phyloP scores from a whole-genome alignment of 1,140 invertebrate species.

The Dolichoris vasculosae region DNA sequence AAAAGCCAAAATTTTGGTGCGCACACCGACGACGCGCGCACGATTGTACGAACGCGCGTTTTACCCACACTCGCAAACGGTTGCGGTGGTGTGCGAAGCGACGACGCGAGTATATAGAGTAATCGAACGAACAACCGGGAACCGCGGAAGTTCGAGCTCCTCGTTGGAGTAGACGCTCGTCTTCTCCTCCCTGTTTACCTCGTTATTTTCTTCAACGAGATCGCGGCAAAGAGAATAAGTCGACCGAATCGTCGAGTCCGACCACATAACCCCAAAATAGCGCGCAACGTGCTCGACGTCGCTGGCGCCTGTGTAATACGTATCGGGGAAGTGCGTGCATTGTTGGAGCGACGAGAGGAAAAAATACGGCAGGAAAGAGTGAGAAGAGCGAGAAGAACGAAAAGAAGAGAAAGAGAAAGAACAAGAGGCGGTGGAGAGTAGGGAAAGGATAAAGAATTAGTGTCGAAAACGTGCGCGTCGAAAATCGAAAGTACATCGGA shows the following conservation, averaged over 20 bases:
- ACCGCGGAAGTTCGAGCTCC: not conserved
- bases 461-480: conserved; percentile 27
- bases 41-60: not conserved
- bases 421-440: not conserved
- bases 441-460: not conserved
- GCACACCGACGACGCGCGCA: not conserved
- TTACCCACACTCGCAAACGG: not conserved
- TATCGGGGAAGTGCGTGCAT: not conserved
- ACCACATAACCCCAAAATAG: conserved; percentile 43
- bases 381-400: not conserved
- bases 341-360: not conserved
- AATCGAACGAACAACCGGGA: not conserved
- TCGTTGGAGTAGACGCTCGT: not conserved
- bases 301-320: not conserved
- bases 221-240: not conserved
- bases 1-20: conserved; percentile 7
- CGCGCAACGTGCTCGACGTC: conserved; percentile 36
- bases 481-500: not conserved
- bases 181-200: not conserved
- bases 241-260: conserved; percentile 17
- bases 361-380: not conserved
- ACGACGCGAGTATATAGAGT: not conserved
- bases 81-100: not conserved
- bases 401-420: not conserved
- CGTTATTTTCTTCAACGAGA: not conserved